Evolutionary conservation across 2,113 vertebrate genomes (phyloP).

Genomic region (Mustela nigripes): DNA sequence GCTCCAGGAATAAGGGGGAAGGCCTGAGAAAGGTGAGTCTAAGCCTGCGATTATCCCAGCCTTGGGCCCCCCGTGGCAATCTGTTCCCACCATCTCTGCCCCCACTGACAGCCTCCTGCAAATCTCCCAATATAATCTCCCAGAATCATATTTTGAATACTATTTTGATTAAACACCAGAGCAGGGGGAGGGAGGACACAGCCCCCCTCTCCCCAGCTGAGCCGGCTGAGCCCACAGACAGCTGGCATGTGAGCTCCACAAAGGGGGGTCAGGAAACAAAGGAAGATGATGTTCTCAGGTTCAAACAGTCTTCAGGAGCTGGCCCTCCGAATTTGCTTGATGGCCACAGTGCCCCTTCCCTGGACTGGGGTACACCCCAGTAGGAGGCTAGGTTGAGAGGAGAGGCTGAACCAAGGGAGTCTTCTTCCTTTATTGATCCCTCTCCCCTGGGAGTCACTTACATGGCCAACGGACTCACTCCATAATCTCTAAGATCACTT

Average conservation of each 20-base stretch:
- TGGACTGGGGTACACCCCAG: background rate
- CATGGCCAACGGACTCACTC: background rate
- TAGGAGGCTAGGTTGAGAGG: background rate
- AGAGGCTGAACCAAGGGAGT: background rate
- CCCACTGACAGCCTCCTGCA: slow-evolving; percentile 88
- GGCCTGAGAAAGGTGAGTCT: slow-evolving; percentile 68
- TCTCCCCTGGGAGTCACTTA: background rate
- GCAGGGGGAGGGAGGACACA: slow-evolving; percentile 79
- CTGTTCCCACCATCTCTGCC: slow-evolving; percentile 85
- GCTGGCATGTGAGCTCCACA: background rate
- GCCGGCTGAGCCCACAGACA: background rate
- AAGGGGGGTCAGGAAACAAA: background rate
- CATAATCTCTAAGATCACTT: background rate
- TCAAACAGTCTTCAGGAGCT: background rate
- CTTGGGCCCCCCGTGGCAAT: slow-evolving; percentile 40
- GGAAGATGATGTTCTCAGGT: background rate
- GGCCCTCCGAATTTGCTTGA: background rate
- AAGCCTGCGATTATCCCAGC: slow-evolving; percentile 63
- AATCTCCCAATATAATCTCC: slow-evolving; percentile 93
- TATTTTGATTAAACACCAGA: slow-evolving; percentile 92
- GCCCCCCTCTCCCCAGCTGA: background rate
- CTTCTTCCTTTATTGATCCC: background rate
- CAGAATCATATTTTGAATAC: slow-evolving; percentile 92
- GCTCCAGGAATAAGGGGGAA: background rate
- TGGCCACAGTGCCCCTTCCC: background rate